phyloP scores from a whole-genome alignment of 2,888 invertebrate species.

The Protophormia terraenovae region DNA sequence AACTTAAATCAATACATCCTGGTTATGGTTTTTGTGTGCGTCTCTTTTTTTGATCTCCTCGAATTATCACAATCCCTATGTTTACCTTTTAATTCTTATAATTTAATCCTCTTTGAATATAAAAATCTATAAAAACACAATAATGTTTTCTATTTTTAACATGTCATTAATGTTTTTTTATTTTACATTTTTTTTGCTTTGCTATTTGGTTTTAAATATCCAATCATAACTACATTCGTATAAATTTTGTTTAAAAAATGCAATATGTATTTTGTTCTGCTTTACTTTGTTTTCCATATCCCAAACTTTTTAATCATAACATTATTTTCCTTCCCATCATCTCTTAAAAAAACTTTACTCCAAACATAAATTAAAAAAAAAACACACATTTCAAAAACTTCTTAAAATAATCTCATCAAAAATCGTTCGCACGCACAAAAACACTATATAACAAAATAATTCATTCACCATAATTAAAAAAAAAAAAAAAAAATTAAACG shows the following conservation, averaged over 20 bases:
- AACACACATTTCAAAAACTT: slow-evolving; percentile 17
- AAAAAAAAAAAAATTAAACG: slow-evolving; percentile 36
- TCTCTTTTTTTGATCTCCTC: slow-evolving; percentile 60
- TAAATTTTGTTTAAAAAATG: slow-evolving; percentile 20
- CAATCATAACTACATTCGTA: slow-evolving; percentile 12
- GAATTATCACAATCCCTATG: slow-evolving; percentile 39
- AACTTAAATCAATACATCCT: slow-evolving; percentile 67
- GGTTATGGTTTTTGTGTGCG: slow-evolving; percentile 73
- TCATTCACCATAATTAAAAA: slow-evolving; percentile 48
- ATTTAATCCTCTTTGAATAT: slow-evolving; percentile 6
- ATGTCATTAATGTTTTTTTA: neutral
- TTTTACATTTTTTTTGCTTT: slow-evolving; percentile 45
- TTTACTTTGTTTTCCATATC: slow-evolving; percentile 5
- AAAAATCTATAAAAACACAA: slow-evolving; percentile 20
- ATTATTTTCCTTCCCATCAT: slow-evolving; percentile 4
- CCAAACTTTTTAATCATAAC: slow-evolving; percentile 7
- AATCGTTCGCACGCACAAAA: slow-evolving; percentile 65
- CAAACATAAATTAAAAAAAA: slow-evolving; percentile 22
- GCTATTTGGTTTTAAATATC: slow-evolving; percentile 32
- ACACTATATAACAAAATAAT: slow-evolving; percentile 49
- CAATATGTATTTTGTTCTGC: slow-evolving; percentile 22
- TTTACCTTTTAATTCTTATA: slow-evolving; percentile 23
- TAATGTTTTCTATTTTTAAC: neutral
- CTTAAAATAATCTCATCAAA: slow-evolving; percentile 28
- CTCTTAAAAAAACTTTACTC: slow-evolving; percentile 5